phyloP scores from a whole-genome alignment of 2,797 vertebrate species.

The Pseudochaenichthys georgianus region DNA sequence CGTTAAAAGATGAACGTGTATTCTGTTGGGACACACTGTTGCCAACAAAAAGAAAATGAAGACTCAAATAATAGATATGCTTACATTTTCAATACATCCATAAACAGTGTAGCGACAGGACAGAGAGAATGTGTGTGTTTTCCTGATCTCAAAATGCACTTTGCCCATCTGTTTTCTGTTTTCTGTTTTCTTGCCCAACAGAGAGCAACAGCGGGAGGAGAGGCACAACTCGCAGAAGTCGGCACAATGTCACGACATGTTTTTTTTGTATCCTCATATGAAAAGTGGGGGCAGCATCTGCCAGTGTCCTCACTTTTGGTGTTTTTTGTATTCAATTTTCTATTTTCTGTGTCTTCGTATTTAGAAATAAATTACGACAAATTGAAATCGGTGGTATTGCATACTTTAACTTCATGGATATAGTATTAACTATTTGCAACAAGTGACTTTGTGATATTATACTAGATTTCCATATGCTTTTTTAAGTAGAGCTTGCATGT shows the following conservation, averaged over 20 bases:
- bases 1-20: constrained; percentile 33
- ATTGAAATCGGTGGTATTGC: too few species aligned
- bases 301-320: too few species aligned
- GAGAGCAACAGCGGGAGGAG: constrained; percentile 12
- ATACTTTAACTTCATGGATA: background rate
- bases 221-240: background rate
- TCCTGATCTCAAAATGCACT: constrained; percentile 48
- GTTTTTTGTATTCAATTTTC: too few species aligned
- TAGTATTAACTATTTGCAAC: background rate
- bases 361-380: too few species aligned
- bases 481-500: background rate
- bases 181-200: constrained; percentile 13
- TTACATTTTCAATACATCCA: background rate
- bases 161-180: constrained; percentile 48
- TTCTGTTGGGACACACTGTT: constrained; percentile 8
- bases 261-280: background rate
- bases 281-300: background rate
- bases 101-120: background rate
- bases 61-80: constrained; percentile 12
- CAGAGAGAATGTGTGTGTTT: constrained; percentile 11
- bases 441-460: background rate
- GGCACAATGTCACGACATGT: background rate
- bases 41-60: constrained; percentile 2
- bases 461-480: background rate
- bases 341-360: too few species aligned